Base-by-base conservation (phyloP, 1,140 invertebrate species). In the Chlorops oryzae region DNA sequence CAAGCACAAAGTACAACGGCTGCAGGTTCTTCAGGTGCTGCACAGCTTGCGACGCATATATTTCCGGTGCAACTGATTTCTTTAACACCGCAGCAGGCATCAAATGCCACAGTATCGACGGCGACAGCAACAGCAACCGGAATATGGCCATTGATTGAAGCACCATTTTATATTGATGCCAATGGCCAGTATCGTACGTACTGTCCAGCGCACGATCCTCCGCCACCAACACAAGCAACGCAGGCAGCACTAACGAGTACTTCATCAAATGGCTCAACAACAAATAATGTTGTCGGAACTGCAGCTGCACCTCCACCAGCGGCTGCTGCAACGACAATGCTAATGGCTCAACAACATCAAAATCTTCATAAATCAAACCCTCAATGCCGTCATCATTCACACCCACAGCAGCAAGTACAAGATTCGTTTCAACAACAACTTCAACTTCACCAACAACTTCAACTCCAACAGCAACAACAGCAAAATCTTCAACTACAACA, bases 161-260 rank as follows among this genome's bases (percentile, higher is more conserved):
- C 66, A 43, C 64, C 67, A 43, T 59, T 70, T 52, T 70, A 64
- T 52, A 59, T 70, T 34, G 66, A 70, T 39, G 51, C 61, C 37
- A 67, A 65, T 58, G 67, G 67, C 3, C 66, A 70, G 46, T 55
- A 59, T 53, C 66, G 64, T 21, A 63, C 61, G 52, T 67, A 45
- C 54, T 70, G 67, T 47, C 67, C 67, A 18, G 64, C 67, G 38
- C 67, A 70, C 56, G 64, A 64, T 45, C 66, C 62, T 50, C 59
- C 67, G 39, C 57, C 61, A 42, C 49, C 47, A 39, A 37, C 55
- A 38, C 54, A 44, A 27, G 21, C 42, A 27, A 24, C 42, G 23
- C n/a, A 22, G 12, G 28, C 18, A 20, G 9, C 12, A 17, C 38
- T 13, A 50, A 20, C 10, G 34, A n/a, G n/a, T n/a, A n/a, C n/a